Evolutionary conservation across 2,797 vertebrate genomes (phyloP).

Genomic region (Smutsia temminckii): DNA sequence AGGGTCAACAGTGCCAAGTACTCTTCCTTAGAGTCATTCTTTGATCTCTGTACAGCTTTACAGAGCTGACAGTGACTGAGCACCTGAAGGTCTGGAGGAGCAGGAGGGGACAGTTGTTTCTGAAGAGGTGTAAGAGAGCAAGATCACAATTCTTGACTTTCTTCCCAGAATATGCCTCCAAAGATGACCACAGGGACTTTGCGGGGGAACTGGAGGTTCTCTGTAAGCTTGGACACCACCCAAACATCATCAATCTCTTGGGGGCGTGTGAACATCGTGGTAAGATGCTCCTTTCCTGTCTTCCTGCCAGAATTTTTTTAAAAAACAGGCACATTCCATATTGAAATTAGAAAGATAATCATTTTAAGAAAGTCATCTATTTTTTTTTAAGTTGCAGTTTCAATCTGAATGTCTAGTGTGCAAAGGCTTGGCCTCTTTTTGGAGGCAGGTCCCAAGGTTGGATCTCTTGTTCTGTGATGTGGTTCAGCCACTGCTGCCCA

Average conservation of each 20-base stretch:
- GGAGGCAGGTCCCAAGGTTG: not conserved
- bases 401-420: not conserved
- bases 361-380: not conserved
- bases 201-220: constrained; percentile 93
- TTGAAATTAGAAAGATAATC: constrained; percentile 15
- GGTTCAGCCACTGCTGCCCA: not conserved
- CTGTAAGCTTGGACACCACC: constrained; percentile 92
- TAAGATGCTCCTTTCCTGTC: constrained; percentile 73
- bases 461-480: not conserved
- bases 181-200: constrained; percentile 93
- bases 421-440: not conserved
- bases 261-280: constrained; percentile 93
- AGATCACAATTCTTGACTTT: constrained; percentile 61
- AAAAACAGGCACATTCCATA: constrained; percentile 17
- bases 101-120: not conserved
- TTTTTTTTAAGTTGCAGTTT: not conserved
- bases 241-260: constrained; percentile 93
- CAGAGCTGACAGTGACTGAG: not conserved
- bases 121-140: not conserved
- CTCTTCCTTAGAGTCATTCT: not conserved
- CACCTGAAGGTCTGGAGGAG: not conserved
- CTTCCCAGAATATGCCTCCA: constrained; percentile 91
- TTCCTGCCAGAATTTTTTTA: not conserved
- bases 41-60: not conserved
- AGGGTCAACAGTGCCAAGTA: not conserved